Evolutionary conservation across 2,113 vertebrate genomes (phyloP), one percentile per base, ranked within the genome.

Genomic region (Eleginops maclovinus): DNA sequence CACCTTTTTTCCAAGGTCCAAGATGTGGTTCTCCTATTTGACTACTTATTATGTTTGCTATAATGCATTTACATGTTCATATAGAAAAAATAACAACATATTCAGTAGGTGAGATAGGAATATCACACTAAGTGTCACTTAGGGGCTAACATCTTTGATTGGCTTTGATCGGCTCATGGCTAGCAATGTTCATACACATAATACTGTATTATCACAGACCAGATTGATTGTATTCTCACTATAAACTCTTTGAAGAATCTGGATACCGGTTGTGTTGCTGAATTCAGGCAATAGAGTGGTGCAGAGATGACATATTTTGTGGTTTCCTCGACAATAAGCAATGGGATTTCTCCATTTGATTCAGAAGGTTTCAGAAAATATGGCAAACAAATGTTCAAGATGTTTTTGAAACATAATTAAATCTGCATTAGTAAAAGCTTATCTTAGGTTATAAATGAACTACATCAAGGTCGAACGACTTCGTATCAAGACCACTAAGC

Each of bases 211-310:
- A 49, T 21, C 44, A 31, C 36, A 56, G 75, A 81, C 70, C 36
- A 62, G n/a, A 68, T 21, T 76, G 70, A 77, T 81, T 81, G 75
- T 73, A 83, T 70, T 72, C 11, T 55, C 60, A 66, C 74, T 50
- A 72, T 72, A 22, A 79, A 76, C 46, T 19, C 64, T 55, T 21
- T 65, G 16, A 36, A 62, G 21, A 60, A 28, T 67, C 43, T 62
- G 58, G 16, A 22, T 9, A 10, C 11, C 11, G 4, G 11, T 61
- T 15, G 10, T 77, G 68, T 58, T 50, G 49, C 60, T 55, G 13
- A 72, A 40, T 28, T 21, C 22, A 24, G 70, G 72, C 53, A 70
- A 50, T 60, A 49, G 28, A 51, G 31, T 1, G 31, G 31, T 36
- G 31, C 31, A 36, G 31, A 5, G 31, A 8, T 36, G 31, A 36